Evolutionary conservation across 2,797 vertebrate genomes (phyloP), one percentile per base, ranked within the genome.

Genomic region (Eupleurogrammus muticus): DNA sequence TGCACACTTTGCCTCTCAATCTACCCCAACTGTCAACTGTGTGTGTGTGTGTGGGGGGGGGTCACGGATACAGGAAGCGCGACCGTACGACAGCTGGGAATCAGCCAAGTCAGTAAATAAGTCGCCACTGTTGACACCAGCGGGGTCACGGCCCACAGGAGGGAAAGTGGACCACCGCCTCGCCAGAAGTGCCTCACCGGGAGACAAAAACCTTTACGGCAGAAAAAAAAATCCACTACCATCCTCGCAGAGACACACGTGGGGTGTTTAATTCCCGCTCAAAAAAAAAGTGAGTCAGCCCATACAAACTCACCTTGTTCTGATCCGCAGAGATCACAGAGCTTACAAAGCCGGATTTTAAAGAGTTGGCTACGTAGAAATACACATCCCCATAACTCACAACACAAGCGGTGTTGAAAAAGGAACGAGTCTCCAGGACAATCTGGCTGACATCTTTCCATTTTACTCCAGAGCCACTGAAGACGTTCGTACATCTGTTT

Each of bases 61-160:
- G 59, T 19, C 36, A 40, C 20, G 49, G 66, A 48, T 21, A 54
- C 20, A 32, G 58, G 65, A 66, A 52, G 54, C 28, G 52, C 55
- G 24, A 61, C 10, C 0, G 20, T 68, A 17, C 47, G 77, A 69
- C 75, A 63, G 36, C 50, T 57, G 62, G 75, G 79, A 58, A 44
- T 40, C 1, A 12, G 59, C 63, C 47, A 66, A 32, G 38, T 54
- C 59, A 63, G 47, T 63, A 28, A 28, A 28, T 72, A 40, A 70
- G 58, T 1, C 36, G 40, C 48, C 24, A 54, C 42, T 57, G 57
- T 50, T 71, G 49, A 53, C 73, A 79, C 44, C 28, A 28, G 19
- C 21, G 13, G 11, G 9, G 47, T 28, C 11, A 57, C 40, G 71
- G 57, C 23, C 12, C 9, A 21, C 6, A 20, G 54, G 20, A 65